These are phyloP conservation scores for Shargacucullia verbasci DNA, from an alignment of 2,888 invertebrate genomes.

Conservation along the genomic window DNA sequence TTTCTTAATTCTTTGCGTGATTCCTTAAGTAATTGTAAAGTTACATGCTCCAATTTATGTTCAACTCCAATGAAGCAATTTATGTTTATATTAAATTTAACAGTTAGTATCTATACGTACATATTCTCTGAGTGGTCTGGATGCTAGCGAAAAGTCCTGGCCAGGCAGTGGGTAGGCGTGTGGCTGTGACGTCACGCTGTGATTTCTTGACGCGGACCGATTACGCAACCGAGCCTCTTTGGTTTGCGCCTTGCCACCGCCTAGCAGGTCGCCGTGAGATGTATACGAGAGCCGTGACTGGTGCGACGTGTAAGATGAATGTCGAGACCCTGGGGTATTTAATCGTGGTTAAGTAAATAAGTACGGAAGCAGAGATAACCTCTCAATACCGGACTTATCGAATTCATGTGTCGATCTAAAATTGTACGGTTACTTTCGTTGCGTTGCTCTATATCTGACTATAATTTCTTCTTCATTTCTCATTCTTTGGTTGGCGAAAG, in stretches of 20 bases:
- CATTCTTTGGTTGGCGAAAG: too few species aligned
- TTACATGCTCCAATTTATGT: too few species aligned
- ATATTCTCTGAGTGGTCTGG: constrained; percentile 92
- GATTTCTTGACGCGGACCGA: constrained; percentile 92
- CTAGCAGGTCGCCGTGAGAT: constrained; percentile 96
- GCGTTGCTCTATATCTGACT: too few species aligned
- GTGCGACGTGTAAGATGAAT: constrained; percentile 98
- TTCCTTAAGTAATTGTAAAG: too few species aligned
- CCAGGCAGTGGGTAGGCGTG: constrained; percentile 86
- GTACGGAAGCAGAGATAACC: too few species aligned
- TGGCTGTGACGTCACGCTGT: constrained; percentile 90
- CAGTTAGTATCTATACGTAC: constrained; percentile 81
- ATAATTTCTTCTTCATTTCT: too few species aligned
- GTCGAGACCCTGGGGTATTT: constrained; percentile 92
- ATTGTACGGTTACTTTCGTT: too few species aligned
- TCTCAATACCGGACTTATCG: too few species aligned
- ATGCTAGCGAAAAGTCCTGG: constrained; percentile 89
- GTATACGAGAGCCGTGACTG: constrained; percentile 98
- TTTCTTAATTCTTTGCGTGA: too few species aligned
- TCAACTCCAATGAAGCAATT: too few species aligned
- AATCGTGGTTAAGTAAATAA: neutral
- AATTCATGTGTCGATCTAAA: too few species aligned
- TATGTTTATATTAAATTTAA: too few species aligned
- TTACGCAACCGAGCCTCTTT: constrained; percentile 95
- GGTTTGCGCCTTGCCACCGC: constrained; percentile 93